These are phyloP conservation scores for Epicampocera succincta DNA, from an alignment of 2,888 invertebrate genomes.

Conservation along the genomic window DNA sequence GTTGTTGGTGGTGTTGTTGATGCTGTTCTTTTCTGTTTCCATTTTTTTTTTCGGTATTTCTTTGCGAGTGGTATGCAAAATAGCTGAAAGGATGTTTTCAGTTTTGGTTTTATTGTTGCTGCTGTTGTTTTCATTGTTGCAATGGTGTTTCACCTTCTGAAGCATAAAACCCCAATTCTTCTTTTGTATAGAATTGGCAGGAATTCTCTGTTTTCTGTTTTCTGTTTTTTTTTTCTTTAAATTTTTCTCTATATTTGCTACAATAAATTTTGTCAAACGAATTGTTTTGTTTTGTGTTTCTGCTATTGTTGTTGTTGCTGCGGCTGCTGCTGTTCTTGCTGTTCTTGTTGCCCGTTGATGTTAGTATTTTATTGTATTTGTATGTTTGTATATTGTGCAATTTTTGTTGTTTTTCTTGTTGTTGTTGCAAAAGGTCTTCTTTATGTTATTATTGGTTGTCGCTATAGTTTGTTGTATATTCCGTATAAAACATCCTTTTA, in stretches of 20 bases:
- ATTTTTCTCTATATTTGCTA: conserved; percentile 67
- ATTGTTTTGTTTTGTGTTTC: conserved; percentile 66
- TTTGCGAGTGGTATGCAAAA: conserved; percentile 70
- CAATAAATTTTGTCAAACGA: conserved; percentile 74
- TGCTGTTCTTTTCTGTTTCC: conserved; percentile 4
- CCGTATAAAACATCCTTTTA: conserved; percentile 59
- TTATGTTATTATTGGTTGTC: conserved; percentile 36
- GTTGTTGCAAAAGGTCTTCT: conserved; percentile 31
- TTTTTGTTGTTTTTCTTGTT: conserved; percentile 29
- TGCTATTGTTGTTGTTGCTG: conserved; percentile 31
- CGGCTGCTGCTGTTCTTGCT: conserved; percentile 35
- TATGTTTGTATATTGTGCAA: conserved; percentile 46
- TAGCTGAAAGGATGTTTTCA: conserved; percentile 67
- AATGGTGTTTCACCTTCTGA: conserved; percentile 4
- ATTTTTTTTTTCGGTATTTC: conserved; percentile 60
- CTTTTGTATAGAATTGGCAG: conserved; percentile 57
- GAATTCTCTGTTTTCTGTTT: conserved; percentile 33
- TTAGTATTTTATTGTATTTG: conserved; percentile 54
- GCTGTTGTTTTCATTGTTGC: conserved; percentile 6
- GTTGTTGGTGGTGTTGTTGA: conserved; percentile 21
- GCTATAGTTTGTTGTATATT: conserved; percentile 54
- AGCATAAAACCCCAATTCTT: conserved; percentile 14
- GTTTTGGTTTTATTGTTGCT: conserved; percentile 59
- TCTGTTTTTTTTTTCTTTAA: not conserved
- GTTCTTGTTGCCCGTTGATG: conserved; percentile 18